These are phyloP conservation scores for Drosophila sp. DNA, from an alignment of 1,140 invertebrate species.

Conservation along the genomic window DNA sequence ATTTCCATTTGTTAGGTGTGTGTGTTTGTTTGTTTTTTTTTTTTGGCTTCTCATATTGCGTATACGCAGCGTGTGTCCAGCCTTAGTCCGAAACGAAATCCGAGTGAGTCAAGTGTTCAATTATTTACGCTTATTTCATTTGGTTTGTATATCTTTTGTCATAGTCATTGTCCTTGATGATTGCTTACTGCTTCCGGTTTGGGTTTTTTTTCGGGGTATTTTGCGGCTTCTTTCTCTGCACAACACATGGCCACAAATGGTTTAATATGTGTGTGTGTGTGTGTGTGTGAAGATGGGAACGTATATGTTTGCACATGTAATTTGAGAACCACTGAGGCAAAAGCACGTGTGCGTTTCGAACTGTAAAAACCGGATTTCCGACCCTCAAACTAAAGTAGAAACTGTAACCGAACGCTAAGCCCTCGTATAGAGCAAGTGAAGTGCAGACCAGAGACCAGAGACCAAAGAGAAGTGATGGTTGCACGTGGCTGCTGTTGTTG, in stretches of 20 bases:
- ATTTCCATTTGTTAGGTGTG: not conserved
- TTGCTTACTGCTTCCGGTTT: conserved; percentile 36
- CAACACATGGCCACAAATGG: conserved; percentile 32
- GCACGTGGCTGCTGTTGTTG: conserved; percentile 49
- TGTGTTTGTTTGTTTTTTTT: conserved; percentile 25
- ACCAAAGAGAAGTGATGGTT: not conserved
- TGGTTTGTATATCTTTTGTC: conserved; percentile 5
- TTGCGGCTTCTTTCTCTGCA: not conserved
- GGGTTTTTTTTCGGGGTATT: not conserved
- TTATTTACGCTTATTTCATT: conserved; percentile 30
- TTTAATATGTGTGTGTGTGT: conserved; percentile 15
- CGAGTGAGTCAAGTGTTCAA: conserved; percentile 37
- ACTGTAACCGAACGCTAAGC: conserved; percentile 17
- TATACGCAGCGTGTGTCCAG: conserved; percentile 27
- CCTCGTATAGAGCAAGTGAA: not conserved
- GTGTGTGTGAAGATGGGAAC: not conserved
- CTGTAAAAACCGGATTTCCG: conserved; percentile 51
- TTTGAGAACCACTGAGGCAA: conserved; percentile 13
- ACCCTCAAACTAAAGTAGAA: conserved; percentile 32
- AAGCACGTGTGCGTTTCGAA: conserved; percentile 20
- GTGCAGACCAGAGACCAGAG: not conserved
- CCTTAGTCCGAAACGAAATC: not conserved
- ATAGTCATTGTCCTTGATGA: conserved; percentile 29
- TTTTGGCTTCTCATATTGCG: conserved; percentile 30
- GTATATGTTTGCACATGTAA: conserved; percentile 15